Evolutionary conservation across 2,113 vertebrate species (phyloP), one percentile per base, ranked within the genome.

Genomic region (Psittacus erithacus): DNA sequence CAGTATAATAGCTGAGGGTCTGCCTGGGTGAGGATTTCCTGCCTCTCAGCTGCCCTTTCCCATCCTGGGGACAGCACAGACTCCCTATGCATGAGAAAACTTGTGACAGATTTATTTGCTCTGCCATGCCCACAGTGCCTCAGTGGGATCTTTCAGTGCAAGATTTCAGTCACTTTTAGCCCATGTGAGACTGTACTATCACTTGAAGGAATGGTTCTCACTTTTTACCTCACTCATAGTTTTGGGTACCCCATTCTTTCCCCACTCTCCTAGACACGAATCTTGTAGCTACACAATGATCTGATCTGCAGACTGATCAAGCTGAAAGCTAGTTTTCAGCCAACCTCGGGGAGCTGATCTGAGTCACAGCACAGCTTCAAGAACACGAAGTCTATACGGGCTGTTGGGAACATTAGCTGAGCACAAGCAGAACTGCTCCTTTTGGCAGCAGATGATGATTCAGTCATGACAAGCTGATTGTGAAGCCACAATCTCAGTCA

Each of bases 311-410:
- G 74, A 35, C 31, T 43, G 55, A 57, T 28, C 38, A 11, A 59
- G 68, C 31, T 38, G 43, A 53, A 28, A 90, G 62, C n/a, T 74
- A 38, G 23, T 17, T 73, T 64, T 25, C 44, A 85, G 65, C 55
- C 62, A 64, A 27, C 65, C 46, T 59, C 0, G 0, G 31, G 46
- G 41, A 67, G 38, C 15, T 76, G 29, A 15, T 60, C 25, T 77
- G 79, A 92, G 44, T 84, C 90, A 90, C 29, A 87, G 78, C 38
- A 50, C 75, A 90, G 71, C 28, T 80, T 29, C 82, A 69, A 73
- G 55, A 93, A 71, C 82, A 88, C 47, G 47, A 85, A 44, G 74
- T 10, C 41, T 57, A 43, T 55, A 18, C 1, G 20, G 62, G 65
- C 33, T 31, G 41, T 39, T 82, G 38, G 33, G 39, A 95, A 24